Conservation (phyloP, 1,140 invertebrate genomes). For the Drosophila kurseongensis region DNA sequence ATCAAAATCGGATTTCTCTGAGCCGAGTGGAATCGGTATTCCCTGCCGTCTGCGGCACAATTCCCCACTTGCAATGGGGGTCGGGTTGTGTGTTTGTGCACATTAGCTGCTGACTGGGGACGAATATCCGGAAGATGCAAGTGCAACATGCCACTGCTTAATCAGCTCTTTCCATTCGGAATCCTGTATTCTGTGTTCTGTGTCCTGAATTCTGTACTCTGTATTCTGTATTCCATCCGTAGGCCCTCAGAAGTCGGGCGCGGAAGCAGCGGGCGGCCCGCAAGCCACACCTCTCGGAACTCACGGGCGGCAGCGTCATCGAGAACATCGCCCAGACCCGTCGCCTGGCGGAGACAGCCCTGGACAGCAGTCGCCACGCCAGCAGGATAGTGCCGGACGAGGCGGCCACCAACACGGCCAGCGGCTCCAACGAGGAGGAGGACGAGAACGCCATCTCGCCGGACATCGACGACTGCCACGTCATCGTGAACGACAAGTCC, state of each 20-base stretch:
- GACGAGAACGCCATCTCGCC: constrained; percentile 88
- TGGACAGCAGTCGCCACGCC: constrained; percentile 88
- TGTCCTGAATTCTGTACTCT: neutral
- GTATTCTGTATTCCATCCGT: neutral
- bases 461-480: constrained; percentile 90
- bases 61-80: constrained; percentile 42
- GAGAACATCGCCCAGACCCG: constrained; percentile 94
- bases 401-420: constrained; percentile 95
- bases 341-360: constrained; percentile 91
- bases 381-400: constrained; percentile 86
- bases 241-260: constrained; percentile 91
- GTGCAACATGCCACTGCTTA: constrained; percentile 30
- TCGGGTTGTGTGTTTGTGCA: constrained; percentile 45
- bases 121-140: constrained; percentile 35
- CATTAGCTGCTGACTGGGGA: constrained; percentile 40
- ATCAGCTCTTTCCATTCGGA: neutral
- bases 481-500: constrained; percentile 95
- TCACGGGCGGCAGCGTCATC: constrained; percentile 93
- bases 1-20: constrained; percentile 54
- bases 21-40: constrained; percentile 16
- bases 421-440: constrained; percentile 94
- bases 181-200: neutral
- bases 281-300: constrained; percentile 89
- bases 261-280: constrained; percentile 91
- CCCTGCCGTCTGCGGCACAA: constrained; percentile 2